These are phyloP conservation scores for Siniperca obscura DNA, from an alignment of 2,797 vertebrate genomes.

Conservation along the genomic window DNA sequence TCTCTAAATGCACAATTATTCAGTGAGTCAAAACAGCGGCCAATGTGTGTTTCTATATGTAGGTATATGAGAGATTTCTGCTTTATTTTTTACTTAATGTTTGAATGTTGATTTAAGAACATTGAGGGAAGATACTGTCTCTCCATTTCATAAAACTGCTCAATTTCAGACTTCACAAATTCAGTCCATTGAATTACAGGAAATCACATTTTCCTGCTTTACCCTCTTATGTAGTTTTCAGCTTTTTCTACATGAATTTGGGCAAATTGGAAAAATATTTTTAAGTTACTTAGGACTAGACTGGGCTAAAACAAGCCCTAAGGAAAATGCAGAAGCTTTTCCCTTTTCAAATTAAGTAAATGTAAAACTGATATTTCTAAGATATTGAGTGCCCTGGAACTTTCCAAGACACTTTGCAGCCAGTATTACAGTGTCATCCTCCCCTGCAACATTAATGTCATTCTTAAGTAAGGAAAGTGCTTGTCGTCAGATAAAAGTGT, in stretches of 20 bases:
- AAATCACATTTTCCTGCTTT: conserved; percentile 51
- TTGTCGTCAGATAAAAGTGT: conserved; percentile 69
- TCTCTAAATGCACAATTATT: conserved; percentile 32
- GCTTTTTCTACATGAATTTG: conserved; percentile 41
- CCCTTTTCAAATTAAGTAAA: conserved; percentile 57
- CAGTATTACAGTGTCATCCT: conserved; percentile 57
- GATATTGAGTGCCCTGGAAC: conserved; percentile 61
- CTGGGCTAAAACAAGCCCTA: conserved; percentile 19
- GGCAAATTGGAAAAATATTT: conserved; percentile 66
- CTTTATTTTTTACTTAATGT: background rate
- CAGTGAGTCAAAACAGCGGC: conserved; percentile 18
- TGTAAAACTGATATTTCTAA: conserved; percentile 67
- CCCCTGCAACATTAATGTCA: conserved; percentile 77
- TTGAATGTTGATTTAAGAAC: conserved; percentile 4
- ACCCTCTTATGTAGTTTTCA: conserved; percentile 40
- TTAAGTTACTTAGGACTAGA: conserved; percentile 45
- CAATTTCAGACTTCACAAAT: conserved; percentile 39
- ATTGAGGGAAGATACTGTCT: conserved; percentile 14
- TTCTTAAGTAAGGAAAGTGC: conserved; percentile 74
- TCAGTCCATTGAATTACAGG: conserved; percentile 42
- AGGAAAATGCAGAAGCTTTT: conserved; percentile 38
- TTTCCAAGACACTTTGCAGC: conserved; percentile 54
- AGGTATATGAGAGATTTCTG: background rate
- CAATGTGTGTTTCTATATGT: background rate
- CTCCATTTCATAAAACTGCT: conserved; percentile 28